Conservation (phyloP, 2,797 vertebrate genomes). For the Iguana delicatissima region DNA sequence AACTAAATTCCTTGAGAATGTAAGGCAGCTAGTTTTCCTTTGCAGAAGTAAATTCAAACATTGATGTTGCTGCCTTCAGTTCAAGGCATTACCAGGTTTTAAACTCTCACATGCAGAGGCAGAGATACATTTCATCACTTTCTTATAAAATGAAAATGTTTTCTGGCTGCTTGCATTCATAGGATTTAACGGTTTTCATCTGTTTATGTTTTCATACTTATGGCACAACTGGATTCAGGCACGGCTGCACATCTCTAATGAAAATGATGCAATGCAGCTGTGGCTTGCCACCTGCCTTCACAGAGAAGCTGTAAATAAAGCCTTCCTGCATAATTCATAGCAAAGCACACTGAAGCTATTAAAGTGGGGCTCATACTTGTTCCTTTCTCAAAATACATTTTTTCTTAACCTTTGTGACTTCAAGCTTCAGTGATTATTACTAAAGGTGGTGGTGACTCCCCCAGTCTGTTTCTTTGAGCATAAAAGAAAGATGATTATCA, state of each 20-base stretch:
- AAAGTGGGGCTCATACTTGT: neutral
- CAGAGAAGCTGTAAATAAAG: neutral
- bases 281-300: neutral
- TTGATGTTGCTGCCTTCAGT: neutral
- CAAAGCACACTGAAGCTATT: neutral
- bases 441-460: neutral
- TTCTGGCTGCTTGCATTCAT: neutral
- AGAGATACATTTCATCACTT: neutral
- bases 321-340: conserved; percentile 22
- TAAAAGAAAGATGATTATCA: neutral
- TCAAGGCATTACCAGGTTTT: neutral
- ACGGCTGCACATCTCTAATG: neutral
- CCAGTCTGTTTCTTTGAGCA: neutral
- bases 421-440: neutral
- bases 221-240: neutral
- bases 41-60: neutral
- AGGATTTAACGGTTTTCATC: neutral
- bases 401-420: neutral
- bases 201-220: neutral
- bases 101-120: neutral
- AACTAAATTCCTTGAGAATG: neutral
- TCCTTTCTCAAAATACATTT: neutral
- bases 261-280: neutral
- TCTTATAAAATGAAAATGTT: neutral
- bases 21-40: neutral